These are phyloP conservation scores for human DNA, from an alignment of 2,113 vertebrate species.

Conservation along the genomic window GRCh38 chr16:69076501-69077000, in stretches of 20 bases:
- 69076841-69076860: not conserved
- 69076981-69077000: no score
- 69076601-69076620: not conserved
- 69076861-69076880: not conserved
- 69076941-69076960: no score
- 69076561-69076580: not conserved
- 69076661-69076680: not conserved
- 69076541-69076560: not conserved
- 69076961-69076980: no score
- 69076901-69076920: no score
- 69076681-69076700: not conserved
- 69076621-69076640: not conserved
- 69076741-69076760: not conserved
- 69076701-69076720: not conserved
- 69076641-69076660: not conserved
- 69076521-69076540: not conserved
- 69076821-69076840: not conserved
- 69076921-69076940: no score
- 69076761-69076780: not conserved
- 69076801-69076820: not conserved
- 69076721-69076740: not conserved
- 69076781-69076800: rapidly evolving
- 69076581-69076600: not conserved
- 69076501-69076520: not conserved
- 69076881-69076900: not conserved